Percentiles rank a stretch among this genome's conserved stretches.
These are phyloP conservation scores for Tetraneura akinire DNA, from an alignment of 1,140 invertebrate genomes.

Conservation along the genomic window DNA sequence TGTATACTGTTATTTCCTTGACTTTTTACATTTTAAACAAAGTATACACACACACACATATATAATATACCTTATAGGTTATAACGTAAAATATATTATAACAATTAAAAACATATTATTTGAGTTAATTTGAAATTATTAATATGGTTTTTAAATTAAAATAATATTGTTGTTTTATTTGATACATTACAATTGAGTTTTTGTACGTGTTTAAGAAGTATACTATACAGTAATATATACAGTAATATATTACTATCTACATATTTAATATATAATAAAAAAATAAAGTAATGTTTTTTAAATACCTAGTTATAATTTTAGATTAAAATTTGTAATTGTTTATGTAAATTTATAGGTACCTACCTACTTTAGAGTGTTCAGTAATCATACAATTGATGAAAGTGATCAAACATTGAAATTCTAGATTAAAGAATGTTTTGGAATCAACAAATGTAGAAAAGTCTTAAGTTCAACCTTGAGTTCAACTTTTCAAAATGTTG, in stretches of 20 bases:
- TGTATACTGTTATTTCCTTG: background rate
- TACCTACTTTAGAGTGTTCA: too few relatives aligned
- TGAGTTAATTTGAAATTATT: background rate
- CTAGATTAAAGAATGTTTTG: background rate
- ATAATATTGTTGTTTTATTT: background rate
- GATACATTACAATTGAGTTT: too few relatives aligned
- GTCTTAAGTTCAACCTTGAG: background rate
- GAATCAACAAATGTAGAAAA: background rate
- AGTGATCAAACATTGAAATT: background rate
- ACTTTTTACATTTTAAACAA: background rate
- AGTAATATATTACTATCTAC: too few relatives aligned
- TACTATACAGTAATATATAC: too few relatives aligned
- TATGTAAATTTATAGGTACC: too few relatives aligned
- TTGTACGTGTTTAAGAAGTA: too few relatives aligned
- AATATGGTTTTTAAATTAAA: background rate
- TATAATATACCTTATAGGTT: background rate
- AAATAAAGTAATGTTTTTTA: too few relatives aligned
- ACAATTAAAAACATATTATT: background rate
- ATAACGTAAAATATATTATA: background rate
- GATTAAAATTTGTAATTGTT: too few relatives aligned
- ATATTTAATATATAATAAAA: too few relatives aligned
- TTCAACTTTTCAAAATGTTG: conserved; percentile 3
- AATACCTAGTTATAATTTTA: too few relatives aligned
- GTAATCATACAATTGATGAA: too few relatives aligned
- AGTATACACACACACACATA: too few relatives aligned